Evolutionary conservation across 2,888 invertebrate genomes (phyloP).

Genomic region (Hirtodrosophila duncani): DNA sequence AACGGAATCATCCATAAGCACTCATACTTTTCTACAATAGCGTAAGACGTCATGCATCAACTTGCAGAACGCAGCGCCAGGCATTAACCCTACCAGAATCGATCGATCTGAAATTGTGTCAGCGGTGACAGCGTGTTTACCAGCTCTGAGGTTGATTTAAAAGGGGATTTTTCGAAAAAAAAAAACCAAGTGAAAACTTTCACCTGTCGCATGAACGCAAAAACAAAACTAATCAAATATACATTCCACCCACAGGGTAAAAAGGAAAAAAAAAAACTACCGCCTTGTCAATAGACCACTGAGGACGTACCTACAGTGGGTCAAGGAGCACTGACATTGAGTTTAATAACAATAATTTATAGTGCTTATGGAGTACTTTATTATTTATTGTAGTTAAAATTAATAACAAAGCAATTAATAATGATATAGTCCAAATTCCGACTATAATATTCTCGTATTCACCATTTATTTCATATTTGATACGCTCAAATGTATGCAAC

Average conservation of each 20-base stretch:
- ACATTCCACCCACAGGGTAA: slow-evolving; percentile 17
- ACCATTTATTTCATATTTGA: too few species aligned
- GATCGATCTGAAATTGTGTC: slow-evolving; percentile 57
- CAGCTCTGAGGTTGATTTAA: slow-evolving; percentile 36
- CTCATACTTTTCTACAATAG: too few species aligned
- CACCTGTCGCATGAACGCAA: slow-evolving; percentile 31
- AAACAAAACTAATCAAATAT: slow-evolving; percentile 11
- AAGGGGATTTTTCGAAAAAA: slow-evolving; percentile 21
- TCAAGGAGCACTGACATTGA: too few species aligned
- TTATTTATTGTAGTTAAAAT: too few species aligned
- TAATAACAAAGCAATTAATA: too few species aligned
- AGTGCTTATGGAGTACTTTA: too few species aligned
- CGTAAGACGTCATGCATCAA: too few species aligned
- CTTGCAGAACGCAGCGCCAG: too few species aligned
- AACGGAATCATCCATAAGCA: slow-evolving; percentile 9
- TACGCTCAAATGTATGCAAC: too few species aligned
- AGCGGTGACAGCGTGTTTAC: slow-evolving; percentile 34
- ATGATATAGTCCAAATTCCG: too few species aligned
- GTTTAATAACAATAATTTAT: too few species aligned
- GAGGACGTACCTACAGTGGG: slow-evolving; percentile 28
- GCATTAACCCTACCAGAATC: slow-evolving; percentile 35
- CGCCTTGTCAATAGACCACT: slow-evolving; percentile 17
- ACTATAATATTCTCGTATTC: too few species aligned
- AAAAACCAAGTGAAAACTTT: slow-evolving; percentile 44
- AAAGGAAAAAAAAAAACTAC: slow-evolving; percentile 30